Base-by-base conservation (phyloP, 2,113 vertebrate species). In the Stercorarius parasiticus region DNA sequence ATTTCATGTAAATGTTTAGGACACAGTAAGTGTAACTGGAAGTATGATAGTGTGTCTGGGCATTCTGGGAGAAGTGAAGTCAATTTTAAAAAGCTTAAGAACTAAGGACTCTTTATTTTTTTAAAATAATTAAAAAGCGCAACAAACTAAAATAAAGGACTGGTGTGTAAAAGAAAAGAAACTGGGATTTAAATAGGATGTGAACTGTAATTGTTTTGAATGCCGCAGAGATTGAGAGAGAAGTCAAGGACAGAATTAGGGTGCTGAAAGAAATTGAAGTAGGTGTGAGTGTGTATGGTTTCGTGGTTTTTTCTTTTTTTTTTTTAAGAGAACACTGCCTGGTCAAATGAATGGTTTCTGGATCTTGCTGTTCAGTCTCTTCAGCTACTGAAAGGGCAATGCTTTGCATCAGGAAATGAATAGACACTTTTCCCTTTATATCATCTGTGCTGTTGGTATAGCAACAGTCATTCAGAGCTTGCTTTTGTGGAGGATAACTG, bases 401-500 rank as follows among this genome's bases (percentile, higher is more conserved):
- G 38, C 78, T 96, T 87, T 91, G 78, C 88, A 82, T 72, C 42
- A 73, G 84, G 78, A 95, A 96, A 79, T 88, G 81, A 96, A 92
- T 53, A 66, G 88, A 85, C 32, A 50, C 73, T 96, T 95, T 80
- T 71, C 36, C 61, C 53, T 95, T 95, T 95, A 13, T 89, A 43
- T 87, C 38, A 76, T 87, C 61, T 30, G 58, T 69, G 59, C 84
- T 76, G 86, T 95, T 89, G 94, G 66, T 96, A 91, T 94, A 94
- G 94, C 91, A 97, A 95, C 93, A 92, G 92, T 95, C 65, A 73
- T 45, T 94, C 66, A 70, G 71, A 70, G 81, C 70, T 87, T 76
- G 81, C 73, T 94, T 81, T 91, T 84, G 36, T 80, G 62, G 45
- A n/a, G 79, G 20, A 29, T 58, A 85, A 58, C 94, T 82, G 40